Percentiles rank a stretch among this genome's conserved stretches.
Conservation (phyloP, 2,888 invertebrate genomes). For the Cataglyphis rosenhaueri region DNA sequence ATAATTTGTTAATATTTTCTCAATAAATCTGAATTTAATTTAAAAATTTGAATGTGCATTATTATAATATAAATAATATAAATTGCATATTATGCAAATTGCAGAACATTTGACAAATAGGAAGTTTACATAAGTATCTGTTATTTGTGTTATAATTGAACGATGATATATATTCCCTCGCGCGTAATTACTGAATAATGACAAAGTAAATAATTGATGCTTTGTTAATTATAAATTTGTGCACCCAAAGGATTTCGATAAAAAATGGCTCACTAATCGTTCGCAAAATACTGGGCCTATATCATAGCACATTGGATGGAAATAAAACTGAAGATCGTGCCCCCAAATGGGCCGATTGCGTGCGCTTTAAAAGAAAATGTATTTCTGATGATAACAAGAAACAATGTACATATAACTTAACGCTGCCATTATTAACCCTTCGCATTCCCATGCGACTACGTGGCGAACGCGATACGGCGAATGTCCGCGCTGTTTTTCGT, state of each 20-base stretch:
- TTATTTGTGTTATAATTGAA: constrained; percentile 46
- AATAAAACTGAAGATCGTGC: constrained; percentile 33
- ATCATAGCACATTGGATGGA: constrained; percentile 18
- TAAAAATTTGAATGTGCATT: constrained; percentile 14
- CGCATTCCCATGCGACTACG: constrained; percentile 30
- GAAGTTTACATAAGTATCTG: constrained; percentile 42
- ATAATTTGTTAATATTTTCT: constrained; percentile 25
- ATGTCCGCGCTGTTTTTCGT: constrained; percentile 10
- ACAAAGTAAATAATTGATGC: constrained; percentile 48
- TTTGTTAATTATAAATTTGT: constrained; percentile 51
- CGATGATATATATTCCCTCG: constrained; percentile 40
- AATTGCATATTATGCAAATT: constrained; percentile 31
- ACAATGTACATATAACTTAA: constrained; percentile 31
- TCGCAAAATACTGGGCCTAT: constrained; percentile 21
- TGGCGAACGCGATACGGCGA: not conserved
- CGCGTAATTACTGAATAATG: constrained; percentile 18
- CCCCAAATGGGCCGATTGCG: constrained; percentile 46
- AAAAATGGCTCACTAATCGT: constrained; percentile 40
- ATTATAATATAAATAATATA: constrained; percentile 33
- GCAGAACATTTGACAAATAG: constrained; percentile 14
- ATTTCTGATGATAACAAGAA: constrained; percentile 50
- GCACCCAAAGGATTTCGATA: constrained; percentile 22
- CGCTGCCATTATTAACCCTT: constrained; percentile 39
- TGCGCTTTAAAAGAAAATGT: constrained; percentile 46
- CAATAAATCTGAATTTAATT: no score